Evolutionary conservation across 1,140 invertebrate genomes (phyloP).

Genomic region (Drosophila lowei): DNA sequence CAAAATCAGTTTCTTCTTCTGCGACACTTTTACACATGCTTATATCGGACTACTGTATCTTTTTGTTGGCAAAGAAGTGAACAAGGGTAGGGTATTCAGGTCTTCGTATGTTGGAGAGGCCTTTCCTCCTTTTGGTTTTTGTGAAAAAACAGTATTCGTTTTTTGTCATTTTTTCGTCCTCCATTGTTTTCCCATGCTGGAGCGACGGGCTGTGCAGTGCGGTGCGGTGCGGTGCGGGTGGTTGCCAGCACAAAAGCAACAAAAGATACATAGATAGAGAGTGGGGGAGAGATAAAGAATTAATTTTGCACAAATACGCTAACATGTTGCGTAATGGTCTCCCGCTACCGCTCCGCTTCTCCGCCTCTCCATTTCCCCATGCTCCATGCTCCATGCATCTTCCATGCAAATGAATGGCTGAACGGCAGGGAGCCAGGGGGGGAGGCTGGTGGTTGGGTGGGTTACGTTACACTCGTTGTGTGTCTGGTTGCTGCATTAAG

Average conservation of each 20-base stretch:
- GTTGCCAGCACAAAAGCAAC: slow-evolving; percentile 35
- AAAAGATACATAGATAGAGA: slow-evolving; percentile 3
- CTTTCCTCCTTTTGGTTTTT: slow-evolving; percentile 17
- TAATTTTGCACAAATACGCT: slow-evolving; percentile 74
- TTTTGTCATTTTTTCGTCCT: slow-evolving; percentile 27
- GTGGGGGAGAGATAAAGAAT: slow-evolving; percentile 37
- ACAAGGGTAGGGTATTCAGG: too few relatives aligned
- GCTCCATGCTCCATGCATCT: neutral
- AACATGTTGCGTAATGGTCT: slow-evolving; percentile 68
- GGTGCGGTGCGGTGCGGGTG: slow-evolving; percentile 32
- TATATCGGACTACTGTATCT: too few relatives aligned
- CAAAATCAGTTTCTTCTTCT: too few relatives aligned
- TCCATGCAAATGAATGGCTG: slow-evolving; percentile 21
- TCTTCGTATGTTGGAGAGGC: too few relatives aligned
- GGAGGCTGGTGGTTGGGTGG: neutral
- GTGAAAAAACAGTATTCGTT: slow-evolving; percentile 59
- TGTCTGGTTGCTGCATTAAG: slow-evolving; percentile 51
- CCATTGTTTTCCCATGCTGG: slow-evolving; percentile 55
- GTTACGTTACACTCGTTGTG: neutral
- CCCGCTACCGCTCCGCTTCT: slow-evolving; percentile 20
- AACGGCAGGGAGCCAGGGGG: neutral
- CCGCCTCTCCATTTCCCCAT: slow-evolving; percentile 14
- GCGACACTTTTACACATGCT: too few relatives aligned
- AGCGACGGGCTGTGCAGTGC: slow-evolving; percentile 6
- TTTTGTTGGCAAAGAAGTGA: too few relatives aligned